Evolutionary conservation across 2,888 invertebrate genomes (phyloP).

Genomic region (Dicranocentrus wangi): DNA sequence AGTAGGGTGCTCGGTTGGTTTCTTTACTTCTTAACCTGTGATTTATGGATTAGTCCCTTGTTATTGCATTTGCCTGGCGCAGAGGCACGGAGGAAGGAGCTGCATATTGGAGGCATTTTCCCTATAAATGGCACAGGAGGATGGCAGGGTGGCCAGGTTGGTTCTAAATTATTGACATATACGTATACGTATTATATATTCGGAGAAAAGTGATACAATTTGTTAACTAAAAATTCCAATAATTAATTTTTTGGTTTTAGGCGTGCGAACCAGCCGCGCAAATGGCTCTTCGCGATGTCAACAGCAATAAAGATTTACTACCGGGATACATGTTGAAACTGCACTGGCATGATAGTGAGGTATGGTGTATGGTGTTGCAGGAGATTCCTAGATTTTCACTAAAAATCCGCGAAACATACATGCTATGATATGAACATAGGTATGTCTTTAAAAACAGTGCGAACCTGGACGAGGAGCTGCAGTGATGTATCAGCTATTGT

Average conservation of each 20-base stretch:
- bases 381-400: too few relatives aligned
- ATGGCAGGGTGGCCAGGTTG: constrained; percentile 90
- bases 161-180: not conserved
- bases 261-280: constrained; percentile 98
- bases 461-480: constrained; percentile 98
- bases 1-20: constrained; percentile 31
- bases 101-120: constrained; percentile 98
- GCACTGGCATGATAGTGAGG: constrained; percentile 97
- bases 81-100: constrained; percentile 80
- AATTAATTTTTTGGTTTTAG: constrained; percentile 74
- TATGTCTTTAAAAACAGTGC: constrained; percentile 83
- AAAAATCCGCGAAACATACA: too few relatives aligned
- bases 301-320: constrained; percentile 88
- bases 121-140: constrained; percentile 97
- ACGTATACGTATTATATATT: too few relatives aligned
- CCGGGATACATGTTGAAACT: constrained; percentile 92
- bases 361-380: constrained; percentile 76
- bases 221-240: not conserved
- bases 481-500: constrained; percentile 98
- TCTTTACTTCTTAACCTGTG: constrained; percentile 50
- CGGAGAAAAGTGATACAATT: not conserved
- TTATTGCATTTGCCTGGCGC: constrained; percentile 30
- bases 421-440: too few relatives aligned
- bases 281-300: constrained; percentile 97
- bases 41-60: constrained; percentile 44